phyloP scores from a whole-genome alignment of 2,797 vertebrate species.

The Macropus fuliginosus region DNA sequence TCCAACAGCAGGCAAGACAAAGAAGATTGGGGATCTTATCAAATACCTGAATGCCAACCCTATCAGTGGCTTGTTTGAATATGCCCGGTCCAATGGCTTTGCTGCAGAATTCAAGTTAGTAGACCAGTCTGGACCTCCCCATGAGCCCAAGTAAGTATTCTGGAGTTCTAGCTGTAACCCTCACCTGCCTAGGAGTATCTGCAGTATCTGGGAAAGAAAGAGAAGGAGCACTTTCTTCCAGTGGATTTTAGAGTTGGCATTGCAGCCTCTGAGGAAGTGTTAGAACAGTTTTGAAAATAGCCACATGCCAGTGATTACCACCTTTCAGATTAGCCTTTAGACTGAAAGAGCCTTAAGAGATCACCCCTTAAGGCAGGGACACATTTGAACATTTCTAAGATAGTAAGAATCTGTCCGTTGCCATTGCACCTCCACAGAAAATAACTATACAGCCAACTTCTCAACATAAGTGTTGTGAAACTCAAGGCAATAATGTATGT shows the following conservation, averaged over 20 bases:
- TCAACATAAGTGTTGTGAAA: neutral
- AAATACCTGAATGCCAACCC: slow-evolving; percentile 97
- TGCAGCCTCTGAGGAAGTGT: neutral
- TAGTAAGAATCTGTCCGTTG: neutral
- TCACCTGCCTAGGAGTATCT: rapidly evolving
- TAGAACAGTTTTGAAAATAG: neutral
- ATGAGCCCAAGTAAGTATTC: slow-evolving; percentile 93
- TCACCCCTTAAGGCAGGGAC: neutral
- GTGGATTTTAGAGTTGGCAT: neutral
- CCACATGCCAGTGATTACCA: neutral
- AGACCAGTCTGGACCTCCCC: slow-evolving; percentile 93
- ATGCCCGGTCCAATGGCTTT: slow-evolving; percentile 95
- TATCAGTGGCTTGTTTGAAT: slow-evolving; percentile 94
- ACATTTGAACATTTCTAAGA: neutral
- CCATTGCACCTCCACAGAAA: neutral
- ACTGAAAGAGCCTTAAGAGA: neutral
- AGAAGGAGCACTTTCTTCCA: neutral
- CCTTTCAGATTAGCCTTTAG: neutral
- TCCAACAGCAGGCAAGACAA: slow-evolving; percentile 87
- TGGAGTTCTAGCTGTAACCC: rapidly evolving
- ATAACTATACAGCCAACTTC: neutral
- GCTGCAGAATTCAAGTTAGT: slow-evolving; percentile 96
- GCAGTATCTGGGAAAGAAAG: neutral
- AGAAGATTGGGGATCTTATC: slow-evolving; percentile 93
- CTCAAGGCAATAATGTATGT: neutral